Percentiles rank a stretch among this genome's conserved stretches.
Evolutionary conservation across 2,797 vertebrate species (phyloP).

Genomic region (Enteromius fasciolatus): DNA sequence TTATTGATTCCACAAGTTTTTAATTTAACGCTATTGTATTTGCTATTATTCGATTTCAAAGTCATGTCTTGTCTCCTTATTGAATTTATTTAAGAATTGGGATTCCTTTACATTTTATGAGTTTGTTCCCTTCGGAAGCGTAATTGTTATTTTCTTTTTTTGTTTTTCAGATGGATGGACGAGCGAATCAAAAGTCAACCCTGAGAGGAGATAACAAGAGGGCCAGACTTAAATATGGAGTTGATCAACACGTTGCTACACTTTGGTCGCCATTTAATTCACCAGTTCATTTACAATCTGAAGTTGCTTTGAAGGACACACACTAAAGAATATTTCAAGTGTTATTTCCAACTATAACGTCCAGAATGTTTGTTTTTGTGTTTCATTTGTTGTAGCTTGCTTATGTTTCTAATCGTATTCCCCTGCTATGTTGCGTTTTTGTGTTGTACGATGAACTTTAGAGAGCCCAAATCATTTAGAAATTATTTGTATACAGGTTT

Average conservation of each 20-base stretch:
- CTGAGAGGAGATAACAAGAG: conserved; percentile 73
- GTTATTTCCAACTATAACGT: neutral
- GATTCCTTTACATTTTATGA: conserved; percentile 72
- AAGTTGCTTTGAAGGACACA: conserved; percentile 15
- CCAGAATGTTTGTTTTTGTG: conserved; percentile 27
- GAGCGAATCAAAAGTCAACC: conserved; percentile 68
- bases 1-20: conserved; percentile 81
- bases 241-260: conserved; percentile 34
- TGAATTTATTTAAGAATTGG: conserved; percentile 79
- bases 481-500: conserved; percentile 34
- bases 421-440: conserved; percentile 36
- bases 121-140: conserved; percentile 43
- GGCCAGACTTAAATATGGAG: conserved; percentile 75
- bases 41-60: conserved; percentile 65
- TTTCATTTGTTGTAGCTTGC: conserved; percentile 28
- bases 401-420: conserved; percentile 3
- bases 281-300: neutral
- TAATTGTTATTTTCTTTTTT: conserved; percentile 73
- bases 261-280: conserved; percentile 67
- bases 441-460: conserved; percentile 3
- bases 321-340: conserved; percentile 9
- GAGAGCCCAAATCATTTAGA: conserved; percentile 21
- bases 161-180: conserved; percentile 81
- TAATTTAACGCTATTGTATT: conserved; percentile 87
- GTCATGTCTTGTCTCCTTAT: conserved; percentile 74